phyloP scores from a whole-genome alignment of 2,888 invertebrate species.

The Hypselothyrea guttata region DNA sequence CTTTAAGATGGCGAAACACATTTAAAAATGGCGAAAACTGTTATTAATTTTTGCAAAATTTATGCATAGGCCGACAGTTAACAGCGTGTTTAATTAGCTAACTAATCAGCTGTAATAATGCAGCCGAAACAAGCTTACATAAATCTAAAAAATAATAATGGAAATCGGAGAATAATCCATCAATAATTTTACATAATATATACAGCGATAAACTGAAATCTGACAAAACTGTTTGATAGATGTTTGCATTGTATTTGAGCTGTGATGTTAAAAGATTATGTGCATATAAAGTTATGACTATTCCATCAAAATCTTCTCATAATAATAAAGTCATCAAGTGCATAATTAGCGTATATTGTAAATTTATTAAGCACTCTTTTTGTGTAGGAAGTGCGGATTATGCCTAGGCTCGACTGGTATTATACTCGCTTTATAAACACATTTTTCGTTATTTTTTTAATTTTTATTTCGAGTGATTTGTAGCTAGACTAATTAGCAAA shows the following conservation, averaged over 20 bases:
- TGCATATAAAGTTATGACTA: too few species aligned
- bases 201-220: too few species aligned
- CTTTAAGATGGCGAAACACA: neutral
- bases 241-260: too few species aligned
- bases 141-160: too few species aligned
- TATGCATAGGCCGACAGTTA: neutral
- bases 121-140: too few species aligned
- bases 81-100: too few species aligned
- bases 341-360: constrained; percentile 36
- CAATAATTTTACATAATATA: too few species aligned
- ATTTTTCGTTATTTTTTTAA: constrained; percentile 9
- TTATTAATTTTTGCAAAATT: neutral
- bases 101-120: too few species aligned
- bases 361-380: constrained; percentile 17
- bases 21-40: neutral
- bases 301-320: too few species aligned
- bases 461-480: constrained; percentile 43
- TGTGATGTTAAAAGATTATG: neutral
- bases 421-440: neutral
- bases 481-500: constrained; percentile 50
- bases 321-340: neutral
- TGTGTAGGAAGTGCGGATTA: constrained; percentile 5
- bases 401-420: neutral
- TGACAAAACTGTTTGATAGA: too few species aligned
- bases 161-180: too few species aligned